Conservation (phyloP, 2,113 vertebrate genomes). For the Chaetorhynchus papuensis region DNA sequence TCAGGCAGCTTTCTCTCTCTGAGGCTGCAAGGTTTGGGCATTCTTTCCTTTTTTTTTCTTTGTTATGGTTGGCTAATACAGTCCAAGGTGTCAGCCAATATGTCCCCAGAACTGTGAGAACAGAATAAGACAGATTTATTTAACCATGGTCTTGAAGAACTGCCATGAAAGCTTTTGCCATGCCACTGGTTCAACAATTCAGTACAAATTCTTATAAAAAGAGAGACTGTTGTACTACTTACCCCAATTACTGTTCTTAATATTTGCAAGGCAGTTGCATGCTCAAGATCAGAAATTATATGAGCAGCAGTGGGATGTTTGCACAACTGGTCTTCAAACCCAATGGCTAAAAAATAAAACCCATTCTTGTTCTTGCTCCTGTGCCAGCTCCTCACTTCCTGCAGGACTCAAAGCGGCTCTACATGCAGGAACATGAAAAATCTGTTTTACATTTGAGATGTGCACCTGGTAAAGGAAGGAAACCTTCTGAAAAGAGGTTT, state of each 20-base stretch:
- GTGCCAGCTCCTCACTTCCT: background rate
- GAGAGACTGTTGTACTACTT: background rate
- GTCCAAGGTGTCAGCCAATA: rapidly evolving
- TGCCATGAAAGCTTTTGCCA: background rate
- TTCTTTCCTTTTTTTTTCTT: background rate
- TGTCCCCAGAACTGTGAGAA: background rate
- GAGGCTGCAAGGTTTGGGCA: background rate
- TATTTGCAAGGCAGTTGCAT: background rate
- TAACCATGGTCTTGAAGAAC: background rate
- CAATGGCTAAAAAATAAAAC: background rate
- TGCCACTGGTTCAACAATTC: background rate
- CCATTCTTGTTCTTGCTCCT: background rate
- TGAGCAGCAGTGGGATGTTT: background rate
- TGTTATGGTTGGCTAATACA: background rate
- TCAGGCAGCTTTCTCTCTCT: background rate
- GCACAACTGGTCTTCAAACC: background rate
- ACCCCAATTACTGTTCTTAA: background rate
- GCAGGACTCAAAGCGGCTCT: background rate
- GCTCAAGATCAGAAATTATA: background rate
- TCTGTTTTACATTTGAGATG: no score
- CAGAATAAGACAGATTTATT: background rate
- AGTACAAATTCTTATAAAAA: background rate
- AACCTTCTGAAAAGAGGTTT: background rate
- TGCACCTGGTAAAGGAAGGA: background rate
- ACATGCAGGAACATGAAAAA: background rate